Percentiles rank a stretch among this genome's conserved stretches.
These are phyloP conservation scores for Conus canariensis DNA, from an alignment of 2,888 invertebrate genomes.

Conservation along the genomic window DNA sequence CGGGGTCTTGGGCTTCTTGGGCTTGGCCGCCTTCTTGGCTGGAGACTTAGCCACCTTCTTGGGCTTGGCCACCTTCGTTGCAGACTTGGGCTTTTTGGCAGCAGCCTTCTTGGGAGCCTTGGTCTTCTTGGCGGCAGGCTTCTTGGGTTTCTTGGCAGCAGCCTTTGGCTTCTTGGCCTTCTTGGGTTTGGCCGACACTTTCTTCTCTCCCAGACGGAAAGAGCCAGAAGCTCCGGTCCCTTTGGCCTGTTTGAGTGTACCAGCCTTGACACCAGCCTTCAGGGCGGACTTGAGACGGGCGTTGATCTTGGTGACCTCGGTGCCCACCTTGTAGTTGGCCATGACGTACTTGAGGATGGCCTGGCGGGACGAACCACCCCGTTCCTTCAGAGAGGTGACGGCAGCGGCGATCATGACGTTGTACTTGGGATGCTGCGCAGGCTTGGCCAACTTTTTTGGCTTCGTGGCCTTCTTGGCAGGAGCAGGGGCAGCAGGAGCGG, in stretches of 20 bases:
- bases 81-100: slow-evolving; percentile 26
- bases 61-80: background rate
- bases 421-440: slow-evolving; percentile 76
- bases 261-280: slow-evolving; percentile 75
- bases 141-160: slow-evolving; percentile 32
- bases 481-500: slow-evolving; percentile 48
- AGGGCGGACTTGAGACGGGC: slow-evolving; percentile 77
- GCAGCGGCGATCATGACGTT: slow-evolving; percentile 79
- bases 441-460: slow-evolving; percentile 62
- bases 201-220: slow-evolving; percentile 64
- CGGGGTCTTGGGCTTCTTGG: slow-evolving; percentile 50
- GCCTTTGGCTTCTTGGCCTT: slow-evolving; percentile 52
- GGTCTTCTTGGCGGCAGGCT: background rate
- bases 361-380: slow-evolving; percentile 79
- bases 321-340: slow-evolving; percentile 78
- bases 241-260: slow-evolving; percentile 76
- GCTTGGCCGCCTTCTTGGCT: slow-evolving; percentile 51
- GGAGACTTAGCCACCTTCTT: slow-evolving; percentile 25
- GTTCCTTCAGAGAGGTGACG: slow-evolving; percentile 77
- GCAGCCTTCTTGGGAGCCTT: background rate
- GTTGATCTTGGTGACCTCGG: slow-evolving; percentile 77
- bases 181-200: slow-evolving; percentile 46
- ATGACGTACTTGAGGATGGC: slow-evolving; percentile 80
- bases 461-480: slow-evolving; percentile 62
- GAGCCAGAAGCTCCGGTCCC: slow-evolving; percentile 73